Evolutionary conservation across 2,113 vertebrate species (phyloP), one percentile per base, ranked within the genome.

Genomic region (Marmota flaviventris): DNA sequence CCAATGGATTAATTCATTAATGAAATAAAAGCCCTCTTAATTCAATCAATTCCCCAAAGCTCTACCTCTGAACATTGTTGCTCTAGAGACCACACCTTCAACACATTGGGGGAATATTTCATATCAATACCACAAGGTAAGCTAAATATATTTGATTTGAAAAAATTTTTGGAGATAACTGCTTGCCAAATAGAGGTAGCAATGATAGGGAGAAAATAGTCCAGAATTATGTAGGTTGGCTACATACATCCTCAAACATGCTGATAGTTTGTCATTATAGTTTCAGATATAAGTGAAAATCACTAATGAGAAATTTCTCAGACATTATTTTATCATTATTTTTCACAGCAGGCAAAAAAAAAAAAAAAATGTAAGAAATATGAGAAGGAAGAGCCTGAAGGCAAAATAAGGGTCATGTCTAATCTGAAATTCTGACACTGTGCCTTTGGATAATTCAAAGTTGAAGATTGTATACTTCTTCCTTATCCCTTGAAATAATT

Each of bases 381-480:
- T 0, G 39, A 34, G 89, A 90, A 37, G 13, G 29, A 94, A 92
- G 8, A 85, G 29, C 12, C 3, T 72, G 51, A 85, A 96, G 92
- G 37, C 84, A 92, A 89, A 97, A 76, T 82, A 93, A 97, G 32
- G 53, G 37, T 73, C n/a, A 89, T 75, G 11, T 53, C 8, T 77
- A 85, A 88, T 73, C 34, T 91, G 42, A 18, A 95, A 78, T 93
- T 96, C 81, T 92, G 34, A 94, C 93, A 25, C 87, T 72, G 16
- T 94, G 32, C 34, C 48, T 65, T 82, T n/a, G 45, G 12, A 85
- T 94, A 96, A 93, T 89, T 96, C 85, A 73, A 95, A 91, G n/a
- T 16, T 69, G 56, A 97, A 85, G 85, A 58, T 0, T 78, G 45
- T 91, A 51, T 82, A 89, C 95, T 96, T 95, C 63, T 85, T 45